Evolutionary conservation across 2,113 vertebrate genomes (phyloP).

Genomic region (Corythornis cristatus): DNA sequence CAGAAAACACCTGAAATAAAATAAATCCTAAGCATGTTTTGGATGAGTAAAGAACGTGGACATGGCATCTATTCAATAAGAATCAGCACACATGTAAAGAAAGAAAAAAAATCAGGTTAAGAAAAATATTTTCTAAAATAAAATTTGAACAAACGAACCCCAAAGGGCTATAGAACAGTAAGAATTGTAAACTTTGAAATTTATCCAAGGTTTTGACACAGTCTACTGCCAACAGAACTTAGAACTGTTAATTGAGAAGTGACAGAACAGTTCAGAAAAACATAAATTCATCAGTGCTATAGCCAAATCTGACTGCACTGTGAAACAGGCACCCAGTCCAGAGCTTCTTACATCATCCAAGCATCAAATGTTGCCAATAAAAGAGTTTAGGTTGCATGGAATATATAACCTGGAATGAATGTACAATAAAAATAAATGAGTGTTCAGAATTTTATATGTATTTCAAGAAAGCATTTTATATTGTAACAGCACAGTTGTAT

Average conservation of each 20-base stretch:
- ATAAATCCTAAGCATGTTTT: neutral
- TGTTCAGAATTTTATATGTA: constrained; percentile 25
- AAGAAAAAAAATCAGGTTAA: neutral
- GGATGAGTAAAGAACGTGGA: neutral
- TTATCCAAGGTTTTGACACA: neutral
- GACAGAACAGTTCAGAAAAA: neutral
- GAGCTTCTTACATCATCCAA: neutral
- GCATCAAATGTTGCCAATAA: constrained; percentile 19
- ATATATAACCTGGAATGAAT: constrained; percentile 12
- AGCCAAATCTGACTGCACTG: neutral
- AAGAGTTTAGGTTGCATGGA: neutral
- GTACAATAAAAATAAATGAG: constrained; percentile 39
- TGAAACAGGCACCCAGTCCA: neutral
- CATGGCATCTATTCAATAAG: neutral
- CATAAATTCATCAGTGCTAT: neutral
- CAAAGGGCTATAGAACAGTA: neutral
- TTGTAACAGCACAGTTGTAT: neutral
- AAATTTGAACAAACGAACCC: neutral
- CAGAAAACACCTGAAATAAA: neutral
- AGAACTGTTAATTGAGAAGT: neutral
- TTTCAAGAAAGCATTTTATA: constrained; percentile 24
- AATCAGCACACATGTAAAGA: neutral
- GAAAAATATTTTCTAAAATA: neutral
- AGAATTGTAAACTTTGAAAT: neutral
- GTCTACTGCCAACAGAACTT: neutral